Percentiles rank a stretch among this genome's conserved stretches.
These are phyloP conservation scores for Sicus ferrugineus DNA, from an alignment of 2,888 invertebrate species.

Conservation along the genomic window DNA sequence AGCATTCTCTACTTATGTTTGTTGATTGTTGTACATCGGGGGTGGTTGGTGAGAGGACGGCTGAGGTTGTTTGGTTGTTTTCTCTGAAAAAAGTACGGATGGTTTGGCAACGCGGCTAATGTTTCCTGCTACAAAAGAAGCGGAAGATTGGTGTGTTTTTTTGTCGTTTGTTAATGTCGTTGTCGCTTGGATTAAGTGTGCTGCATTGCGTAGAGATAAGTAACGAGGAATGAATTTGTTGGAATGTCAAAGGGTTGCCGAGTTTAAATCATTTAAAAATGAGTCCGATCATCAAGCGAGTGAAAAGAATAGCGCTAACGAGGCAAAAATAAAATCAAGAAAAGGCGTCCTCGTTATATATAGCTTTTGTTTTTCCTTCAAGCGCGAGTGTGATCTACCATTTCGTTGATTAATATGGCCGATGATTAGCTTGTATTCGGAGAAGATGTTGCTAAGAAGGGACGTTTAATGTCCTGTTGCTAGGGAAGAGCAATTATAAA, in stretches of 20 bases:
- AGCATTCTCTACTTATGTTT: too few relatives aligned
- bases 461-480: background rate
- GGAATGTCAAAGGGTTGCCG: conserved; percentile 11
- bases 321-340: background rate
- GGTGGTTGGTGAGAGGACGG: background rate
- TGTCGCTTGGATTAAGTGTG: conserved; percentile 16
- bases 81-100: background rate
- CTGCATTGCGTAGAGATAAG: conserved; percentile 4
- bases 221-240: background rate
- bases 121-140: background rate
- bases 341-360: background rate
- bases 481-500: too few relatives aligned
- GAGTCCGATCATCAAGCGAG: background rate
- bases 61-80: background rate
- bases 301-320: background rate
- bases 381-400: background rate
- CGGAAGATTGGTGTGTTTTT: background rate
- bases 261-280: conserved; percentile 10
- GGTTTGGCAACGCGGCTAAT: background rate
- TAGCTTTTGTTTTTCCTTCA: background rate
- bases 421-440: background rate
- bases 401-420: background rate
- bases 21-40: too few relatives aligned
- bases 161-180: background rate
- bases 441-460: background rate